A percentile compares a stretch with the other conserved stretches of the same genome.
phyloP scores from a whole-genome alignment of 2,888 invertebrate species.

The Andrena dorsata region DNA sequence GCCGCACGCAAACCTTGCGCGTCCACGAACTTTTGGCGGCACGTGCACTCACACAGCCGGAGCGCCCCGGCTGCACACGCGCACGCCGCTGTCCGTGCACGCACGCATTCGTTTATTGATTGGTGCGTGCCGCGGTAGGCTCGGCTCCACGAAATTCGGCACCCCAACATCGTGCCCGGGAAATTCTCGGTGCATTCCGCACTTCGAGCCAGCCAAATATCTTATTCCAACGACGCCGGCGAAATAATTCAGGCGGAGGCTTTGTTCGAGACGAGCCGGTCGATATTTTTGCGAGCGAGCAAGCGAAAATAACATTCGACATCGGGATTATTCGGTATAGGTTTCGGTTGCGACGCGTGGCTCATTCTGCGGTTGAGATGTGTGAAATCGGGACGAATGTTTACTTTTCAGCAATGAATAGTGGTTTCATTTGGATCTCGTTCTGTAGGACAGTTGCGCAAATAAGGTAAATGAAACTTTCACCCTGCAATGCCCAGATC shows the following conservation, averaged over 20 bases:
- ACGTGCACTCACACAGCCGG: slow-evolving; percentile 75
- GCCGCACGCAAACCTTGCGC: slow-evolving; percentile 68
- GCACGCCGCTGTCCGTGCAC: slow-evolving; percentile 57
- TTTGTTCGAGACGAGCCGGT: no score
- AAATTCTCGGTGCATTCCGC: slow-evolving; percentile 32
- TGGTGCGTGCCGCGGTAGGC: slow-evolving; percentile 69
- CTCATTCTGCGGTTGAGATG: neutral
- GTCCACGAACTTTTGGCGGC: slow-evolving; percentile 71
- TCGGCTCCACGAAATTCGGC: slow-evolving; percentile 59
- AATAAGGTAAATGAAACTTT: slow-evolving; percentile 1
- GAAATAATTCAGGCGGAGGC: neutral
- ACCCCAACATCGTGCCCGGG: slow-evolving; percentile 38
- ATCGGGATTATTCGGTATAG: no score
- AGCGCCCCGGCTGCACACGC: slow-evolving; percentile 32
- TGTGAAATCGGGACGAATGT: no score
- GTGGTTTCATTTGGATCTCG: neutral
- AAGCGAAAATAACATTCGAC: no score
- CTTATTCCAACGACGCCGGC: neutral
- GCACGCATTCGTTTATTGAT: slow-evolving; percentile 76
- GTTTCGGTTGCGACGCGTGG: no score
- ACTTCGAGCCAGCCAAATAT: neutral
- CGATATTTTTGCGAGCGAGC: neutral
- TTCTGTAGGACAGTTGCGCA: neutral
- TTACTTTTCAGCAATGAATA: neutral
- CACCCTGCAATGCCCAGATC: slow-evolving; percentile 1